A percentile compares a stretch with the other conserved stretches of the same genome.
phyloP scores from a whole-genome alignment of 2,888 invertebrate genomes.

The Globia sparganii region DNA sequence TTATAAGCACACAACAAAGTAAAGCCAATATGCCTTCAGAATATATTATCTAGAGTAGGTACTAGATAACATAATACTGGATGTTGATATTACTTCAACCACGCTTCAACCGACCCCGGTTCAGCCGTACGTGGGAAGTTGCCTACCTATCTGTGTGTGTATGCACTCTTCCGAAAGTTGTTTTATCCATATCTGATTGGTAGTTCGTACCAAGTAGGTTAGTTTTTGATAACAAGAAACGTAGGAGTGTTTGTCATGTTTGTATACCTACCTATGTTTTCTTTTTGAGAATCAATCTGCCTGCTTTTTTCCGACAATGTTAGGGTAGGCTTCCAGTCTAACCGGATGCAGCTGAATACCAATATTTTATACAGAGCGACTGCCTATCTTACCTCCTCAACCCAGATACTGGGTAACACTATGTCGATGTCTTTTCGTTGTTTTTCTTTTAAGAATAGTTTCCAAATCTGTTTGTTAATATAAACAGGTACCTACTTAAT shows the following conservation, averaged over 20 bases:
- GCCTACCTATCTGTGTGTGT: background rate
- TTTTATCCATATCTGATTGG: slow-evolving; percentile 1
- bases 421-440: background rate
- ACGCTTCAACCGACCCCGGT: background rate
- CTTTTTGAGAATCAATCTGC: background rate
- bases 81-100: slow-evolving; percentile 17
- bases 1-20: background rate
- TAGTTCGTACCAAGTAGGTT: background rate
- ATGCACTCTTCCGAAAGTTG: background rate
- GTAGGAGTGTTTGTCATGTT: background rate
- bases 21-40: slow-evolving; percentile 9
- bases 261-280: background rate
- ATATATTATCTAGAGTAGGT: slow-evolving; percentile 5
- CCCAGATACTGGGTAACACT: background rate
- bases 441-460: background rate
- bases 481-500: too few species aligned
- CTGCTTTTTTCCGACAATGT: too few species aligned
- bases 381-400: background rate
- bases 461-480: background rate
- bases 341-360: background rate
- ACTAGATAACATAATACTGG: background rate
- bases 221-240: background rate
- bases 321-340: background rate
- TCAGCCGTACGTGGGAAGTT: background rate
- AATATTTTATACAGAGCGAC: background rate